Conservation (phyloP, 2,113 vertebrate species). For the Desmodus rotundus region DNA sequence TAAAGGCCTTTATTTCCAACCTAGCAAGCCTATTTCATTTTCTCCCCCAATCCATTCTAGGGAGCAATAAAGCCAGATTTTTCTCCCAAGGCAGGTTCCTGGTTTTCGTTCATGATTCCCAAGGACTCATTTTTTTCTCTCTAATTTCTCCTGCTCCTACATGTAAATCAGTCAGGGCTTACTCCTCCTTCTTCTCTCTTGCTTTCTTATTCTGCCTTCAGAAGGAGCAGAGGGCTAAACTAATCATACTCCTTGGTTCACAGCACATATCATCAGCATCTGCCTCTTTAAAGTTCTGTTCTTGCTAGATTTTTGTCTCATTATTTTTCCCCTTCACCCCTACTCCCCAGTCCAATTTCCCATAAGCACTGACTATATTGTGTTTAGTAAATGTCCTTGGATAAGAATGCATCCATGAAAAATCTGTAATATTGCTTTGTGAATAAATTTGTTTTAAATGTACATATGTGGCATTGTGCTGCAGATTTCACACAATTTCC, state of each 20-base stretch:
- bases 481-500: neutral
- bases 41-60: neutral
- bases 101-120: slow-evolving; percentile 8
- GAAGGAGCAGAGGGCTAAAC: neutral
- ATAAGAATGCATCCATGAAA: neutral
- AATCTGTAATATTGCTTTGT: neutral
- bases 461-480: neutral
- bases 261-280: neutral
- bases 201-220: neutral
- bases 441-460: slow-evolving; percentile 47
- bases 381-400: slow-evolving; percentile 30
- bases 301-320: slow-evolving; percentile 26
- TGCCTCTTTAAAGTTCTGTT: neutral
- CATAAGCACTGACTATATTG: neutral
- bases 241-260: neutral
- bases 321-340: neutral
- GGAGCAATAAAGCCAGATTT: slow-evolving; percentile 23
- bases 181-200: neutral
- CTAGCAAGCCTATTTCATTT: neutral
- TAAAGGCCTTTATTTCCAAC: slow-evolving; percentile 24
- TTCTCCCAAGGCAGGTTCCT: neutral
- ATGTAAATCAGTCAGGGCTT: neutral
- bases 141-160: neutral
- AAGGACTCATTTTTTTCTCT: slow-evolving; percentile 22
- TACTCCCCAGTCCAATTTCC: neutral